Evolutionary conservation across 2,113 vertebrate genomes (phyloP), one percentile per base, ranked within the genome.

Genomic region (Rhipidura dahli): DNA sequence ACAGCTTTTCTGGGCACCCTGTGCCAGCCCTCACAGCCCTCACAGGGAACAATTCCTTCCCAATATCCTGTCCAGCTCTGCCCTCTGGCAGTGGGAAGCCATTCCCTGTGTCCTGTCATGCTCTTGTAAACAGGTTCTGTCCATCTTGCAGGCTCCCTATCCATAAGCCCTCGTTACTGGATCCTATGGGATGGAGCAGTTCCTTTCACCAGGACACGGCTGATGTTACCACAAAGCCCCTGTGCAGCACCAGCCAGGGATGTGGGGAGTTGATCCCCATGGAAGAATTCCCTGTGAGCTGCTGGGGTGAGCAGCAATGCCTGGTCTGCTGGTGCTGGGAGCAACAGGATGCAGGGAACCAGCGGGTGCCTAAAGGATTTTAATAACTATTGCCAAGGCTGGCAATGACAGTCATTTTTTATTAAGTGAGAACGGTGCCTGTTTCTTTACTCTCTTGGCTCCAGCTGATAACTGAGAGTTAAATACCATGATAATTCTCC

Each of bases 1-100:
- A 7, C 77, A 89, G 69, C 51, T 66, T 0, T 51, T 75, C 69
- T 89, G 77, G 77, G 44, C 60, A 66, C 13, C 59, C 37, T 50
- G 37, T 72, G 35, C 50, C 86, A n/a, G n/a, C n/a, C n/a, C n/a
- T n/a, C n/a, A n/a, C n/a, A n/a, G n/a, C n/a, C 37, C 53, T 53
- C n/a, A 0, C 16, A 60, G 45, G 7, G 20, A 40, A 4, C 0
- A 13, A 68, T 60, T 18, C 6, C 16, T 1, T 5, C 70, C 53
- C 39, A 7, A 16, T 26, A 26, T 60, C 69, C 53, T 61, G 53
- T 24, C 61, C 0, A 14, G 0, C 10, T 28, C 45, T 45, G 30
- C 24, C 26, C 57, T 22, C 39, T 47, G 45, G 33, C 53, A 53
- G 2, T n/a, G 13, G 4, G 61, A 13, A 47, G 45, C 39, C 1